Conservation (phyloP, 1,140 invertebrate species). For the Zaprionus nigranus region DNA sequence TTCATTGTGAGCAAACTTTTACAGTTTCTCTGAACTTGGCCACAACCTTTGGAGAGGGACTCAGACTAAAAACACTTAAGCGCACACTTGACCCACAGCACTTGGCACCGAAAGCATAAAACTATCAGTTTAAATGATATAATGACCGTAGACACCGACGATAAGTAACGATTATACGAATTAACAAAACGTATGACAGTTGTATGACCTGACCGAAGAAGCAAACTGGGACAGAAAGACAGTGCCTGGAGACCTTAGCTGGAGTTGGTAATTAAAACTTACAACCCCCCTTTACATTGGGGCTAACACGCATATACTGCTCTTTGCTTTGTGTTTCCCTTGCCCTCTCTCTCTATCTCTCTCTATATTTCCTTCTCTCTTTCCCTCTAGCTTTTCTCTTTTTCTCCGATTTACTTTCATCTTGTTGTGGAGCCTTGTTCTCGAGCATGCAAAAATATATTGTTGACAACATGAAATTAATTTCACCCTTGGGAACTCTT, state of each 20-base stretch:
- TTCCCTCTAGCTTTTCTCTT: background rate
- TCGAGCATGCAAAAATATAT: constrained; percentile 58
- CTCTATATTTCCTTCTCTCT: background rate
- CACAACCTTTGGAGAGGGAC: constrained; percentile 32
- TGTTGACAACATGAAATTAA: constrained; percentile 70
- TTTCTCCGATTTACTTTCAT: constrained; percentile 4
- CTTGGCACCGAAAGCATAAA: constrained; percentile 15
- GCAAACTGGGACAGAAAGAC: background rate
- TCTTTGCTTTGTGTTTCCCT: background rate
- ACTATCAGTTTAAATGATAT: constrained; percentile 53
- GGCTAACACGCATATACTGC: background rate
- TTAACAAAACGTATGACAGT: constrained; percentile 47
- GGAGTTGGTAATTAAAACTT: constrained; percentile 74
- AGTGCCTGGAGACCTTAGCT: constrained; percentile 16
- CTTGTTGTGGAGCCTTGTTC: constrained; percentile 4
- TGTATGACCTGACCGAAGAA: background rate
- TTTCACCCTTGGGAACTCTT: constrained; percentile 50
- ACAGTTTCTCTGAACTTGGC: constrained; percentile 46
- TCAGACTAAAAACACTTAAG: constrained; percentile 18
- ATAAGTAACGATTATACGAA: constrained; percentile 69
- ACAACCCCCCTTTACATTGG: constrained; percentile 41
- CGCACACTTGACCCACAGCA: constrained; percentile 43
- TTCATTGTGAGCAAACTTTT: constrained; percentile 40
- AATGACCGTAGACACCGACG: constrained; percentile 58
- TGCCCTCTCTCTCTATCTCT: background rate